Base-by-base conservation (phyloP, 1,140 invertebrate genomes). In the Trissolcus basalis region DNA sequence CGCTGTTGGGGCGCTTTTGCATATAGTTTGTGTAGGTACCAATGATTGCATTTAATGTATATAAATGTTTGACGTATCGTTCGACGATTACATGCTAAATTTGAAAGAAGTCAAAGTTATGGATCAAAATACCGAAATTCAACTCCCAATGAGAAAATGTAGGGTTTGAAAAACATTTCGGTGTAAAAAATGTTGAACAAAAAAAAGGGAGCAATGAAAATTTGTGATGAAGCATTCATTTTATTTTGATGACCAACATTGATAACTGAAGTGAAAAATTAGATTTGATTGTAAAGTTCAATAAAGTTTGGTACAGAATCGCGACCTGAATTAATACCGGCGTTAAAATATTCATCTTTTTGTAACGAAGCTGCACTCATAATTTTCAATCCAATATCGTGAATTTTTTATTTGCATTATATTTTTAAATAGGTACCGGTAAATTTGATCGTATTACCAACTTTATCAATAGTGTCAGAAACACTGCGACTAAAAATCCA, bases 401-500 rank as follows among this genome's bases (percentile, higher is more conserved):
- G 67, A 73, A 73, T 74, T 41, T 61, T 15, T 8, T 44, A 14
- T 13, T 27, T 75, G 19, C 19, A 27, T 27, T 27, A 1, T 69
- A 63, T 75, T 75, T 75, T 75, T 51, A 59, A 63, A 75, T 64
- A 68, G 63, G 58, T 68, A 68, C 68, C 64, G 51, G 68, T 74
- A 74, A 74, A 74, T 74, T 68, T 68, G 15, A 19, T 8, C 39
- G 58, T 59, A 74, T 51, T 74, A 63, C 58, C 58, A 53, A 47
- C 63, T 74, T 74, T 74, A 74, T 74, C 63, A 63, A 68, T 63
- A 48, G 27, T 63, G 71, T 74, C 71, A 74, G 53, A 74, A 58
- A 58, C 63, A 68, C 58, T 19, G 48, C 19, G 49, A 15, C 6
- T 16, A 36, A 50, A 49, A 54, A 45, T 73, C 50, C 49, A 32